phyloP scores from a whole-genome alignment of 2,797 vertebrate species.

The Serranus cabrilla region DNA sequence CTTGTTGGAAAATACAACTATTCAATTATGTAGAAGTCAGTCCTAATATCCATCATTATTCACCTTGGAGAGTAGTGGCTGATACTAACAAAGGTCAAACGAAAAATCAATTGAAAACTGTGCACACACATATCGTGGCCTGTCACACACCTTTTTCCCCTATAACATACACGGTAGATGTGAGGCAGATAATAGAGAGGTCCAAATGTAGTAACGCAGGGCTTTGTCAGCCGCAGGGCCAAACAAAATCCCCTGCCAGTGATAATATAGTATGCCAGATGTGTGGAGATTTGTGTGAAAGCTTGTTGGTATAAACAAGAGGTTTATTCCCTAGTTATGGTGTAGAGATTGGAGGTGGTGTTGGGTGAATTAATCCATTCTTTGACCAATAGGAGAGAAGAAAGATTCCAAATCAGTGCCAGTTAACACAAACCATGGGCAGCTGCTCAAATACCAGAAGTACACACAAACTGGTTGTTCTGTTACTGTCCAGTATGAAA shows the following conservation, averaged over 20 bases:
- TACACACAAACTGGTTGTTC: neutral
- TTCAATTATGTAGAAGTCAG: conserved; percentile 5
- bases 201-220: conserved; percentile 3
- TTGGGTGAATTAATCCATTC: neutral
- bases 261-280: conserved; percentile 5
- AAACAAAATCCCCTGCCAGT: neutral
- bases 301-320: conserved; percentile 17
- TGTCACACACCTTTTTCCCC: neutral
- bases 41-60: conserved; percentile 12
- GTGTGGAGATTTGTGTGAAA: conserved; percentile 4
- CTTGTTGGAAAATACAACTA: neutral
- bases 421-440: neutral
- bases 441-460: neutral
- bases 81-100: neutral
- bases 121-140: neutral
- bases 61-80: conserved; percentile 8
- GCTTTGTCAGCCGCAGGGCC: neutral
- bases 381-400: neutral
- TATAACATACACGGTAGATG: neutral
- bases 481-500: neutral
- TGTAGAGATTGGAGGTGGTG: neutral
- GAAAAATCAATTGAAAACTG: conserved; percentile 17
- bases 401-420: neutral
- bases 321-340: neutral
- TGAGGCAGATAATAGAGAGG: conserved; percentile 8